Evolutionary conservation across 2,888 invertebrate genomes (phyloP).

Genomic region (Patella depressa): DNA sequence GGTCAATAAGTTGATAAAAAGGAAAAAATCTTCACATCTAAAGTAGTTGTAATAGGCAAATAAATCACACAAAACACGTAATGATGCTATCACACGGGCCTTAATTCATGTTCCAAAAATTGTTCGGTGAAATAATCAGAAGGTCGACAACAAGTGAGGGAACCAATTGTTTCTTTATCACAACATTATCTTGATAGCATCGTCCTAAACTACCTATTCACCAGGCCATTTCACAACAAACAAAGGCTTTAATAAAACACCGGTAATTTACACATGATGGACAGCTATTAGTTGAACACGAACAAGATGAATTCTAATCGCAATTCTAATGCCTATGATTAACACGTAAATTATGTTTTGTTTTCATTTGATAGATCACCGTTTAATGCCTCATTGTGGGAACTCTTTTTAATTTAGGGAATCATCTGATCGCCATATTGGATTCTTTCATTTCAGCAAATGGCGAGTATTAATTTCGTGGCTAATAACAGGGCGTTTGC

Average conservation of each 20-base stretch:
- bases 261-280: background rate
- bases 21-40: too few relatives aligned
- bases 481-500: background rate
- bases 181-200: too few relatives aligned
- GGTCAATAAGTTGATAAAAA: too few relatives aligned
- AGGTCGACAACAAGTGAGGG: too few relatives aligned
- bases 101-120: too few relatives aligned
- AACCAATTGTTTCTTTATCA: too few relatives aligned
- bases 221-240: background rate
- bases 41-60: too few relatives aligned
- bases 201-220: too few relatives aligned
- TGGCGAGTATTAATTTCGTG: background rate
- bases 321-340: slow-evolving; percentile 1
- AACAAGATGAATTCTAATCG: slow-evolving; percentile 11
- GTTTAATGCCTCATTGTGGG: background rate
- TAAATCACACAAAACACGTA: too few relatives aligned
- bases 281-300: background rate
- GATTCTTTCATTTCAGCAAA: background rate
- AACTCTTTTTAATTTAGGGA: background rate
- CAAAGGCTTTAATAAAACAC: background rate
- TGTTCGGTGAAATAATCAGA: too few relatives aligned
- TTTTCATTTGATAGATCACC: slow-evolving; percentile 9
- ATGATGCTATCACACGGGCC: too few relatives aligned
- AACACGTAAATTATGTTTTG: background rate
- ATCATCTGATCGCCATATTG: slow-evolving; percentile 1